phyloP scores from a whole-genome alignment of 2,113 vertebrate genomes.

The Eurystomus gularis region DNA sequence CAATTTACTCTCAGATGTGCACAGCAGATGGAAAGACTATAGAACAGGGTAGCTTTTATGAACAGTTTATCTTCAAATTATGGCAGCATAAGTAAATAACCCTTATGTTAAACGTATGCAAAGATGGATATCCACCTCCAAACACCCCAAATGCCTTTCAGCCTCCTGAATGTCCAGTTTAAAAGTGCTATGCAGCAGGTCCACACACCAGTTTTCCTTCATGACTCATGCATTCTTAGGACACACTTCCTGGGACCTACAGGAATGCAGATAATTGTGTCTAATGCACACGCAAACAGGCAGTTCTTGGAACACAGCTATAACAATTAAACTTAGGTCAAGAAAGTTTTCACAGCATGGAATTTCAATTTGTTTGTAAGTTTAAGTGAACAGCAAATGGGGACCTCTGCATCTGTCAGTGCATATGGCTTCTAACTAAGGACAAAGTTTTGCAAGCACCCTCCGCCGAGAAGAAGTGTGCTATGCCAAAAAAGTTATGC shows the following conservation, averaged over 20 bases:
- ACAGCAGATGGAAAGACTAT: not conserved
- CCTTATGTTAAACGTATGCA: not conserved
- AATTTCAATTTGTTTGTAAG: constrained; percentile 32
- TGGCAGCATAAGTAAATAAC: not conserved
- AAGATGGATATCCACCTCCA: not conserved
- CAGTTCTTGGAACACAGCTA: not conserved
- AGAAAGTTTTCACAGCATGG: constrained; percentile 41
- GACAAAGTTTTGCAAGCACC: not conserved
- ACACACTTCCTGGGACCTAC: not conserved
- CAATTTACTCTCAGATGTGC: not conserved
- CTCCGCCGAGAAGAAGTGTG: fast-evolving
- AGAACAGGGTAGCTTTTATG: not conserved
- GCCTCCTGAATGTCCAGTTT: not conserved
- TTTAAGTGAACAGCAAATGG: constrained; percentile 45
- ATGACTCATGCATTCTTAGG: not conserved
- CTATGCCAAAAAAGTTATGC: not conserved
- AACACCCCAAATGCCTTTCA: not conserved
- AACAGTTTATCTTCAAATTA: not conserved
- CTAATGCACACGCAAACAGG: not conserved
- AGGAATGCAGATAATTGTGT: not conserved
- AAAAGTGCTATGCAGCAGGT: not conserved
- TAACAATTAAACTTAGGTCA: constrained; percentile 42
- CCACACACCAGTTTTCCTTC: not conserved
- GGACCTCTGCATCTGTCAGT: constrained; percentile 29
- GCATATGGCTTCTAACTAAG: constrained; percentile 32